Evolutionary conservation across 1,140 invertebrate genomes (phyloP), one percentile per base, ranked within the genome.

Genomic region (Pseudobourletiella spinata): DNA sequence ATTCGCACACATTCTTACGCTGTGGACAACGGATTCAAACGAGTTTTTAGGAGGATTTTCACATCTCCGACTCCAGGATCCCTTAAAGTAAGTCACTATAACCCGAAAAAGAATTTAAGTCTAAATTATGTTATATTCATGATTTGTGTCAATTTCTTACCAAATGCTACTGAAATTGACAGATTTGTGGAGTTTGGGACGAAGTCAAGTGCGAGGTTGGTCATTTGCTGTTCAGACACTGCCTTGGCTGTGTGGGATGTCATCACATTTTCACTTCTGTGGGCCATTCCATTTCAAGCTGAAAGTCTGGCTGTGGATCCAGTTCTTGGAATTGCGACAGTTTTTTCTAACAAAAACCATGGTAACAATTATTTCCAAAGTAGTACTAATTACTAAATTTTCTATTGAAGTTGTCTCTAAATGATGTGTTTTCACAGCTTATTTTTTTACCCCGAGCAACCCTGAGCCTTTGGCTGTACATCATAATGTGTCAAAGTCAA

Each of bases 211-310:
- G 81, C 81, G 57, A 84, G 88, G 73, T 72, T 87, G 22, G 74
- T 88, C 16, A 77, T 86, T 2, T 76, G 78, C 24, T 79, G 79
- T 16, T 83, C 80, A 55, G 69, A 76, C 0, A 70, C 77, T 30
- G 76, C 81, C 57, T 69, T 89, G 1, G 76, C 79, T 28, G 82
- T 86, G 6, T 89, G 87, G 87, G 84, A 88, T 77, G 73, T 88
- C 25, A 74, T 88, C 52, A 83, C 83, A 1, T 76, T 86, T 1
- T 78, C 78, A 3, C 65, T 87, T 42, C 73, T 77, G 4, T 83
- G 82, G 78, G 79, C 78, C 63, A 79, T 86, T 32, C 74, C 78
- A 2, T 68, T 86, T 30, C 73, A 76, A 42, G 71, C 81, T 1
- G 69, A 73, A 15, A 73, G 76, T 42, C 72, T 86, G 25, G 67